A percentile compares a stretch with the other conserved stretches of the same genome.
These are phyloP conservation scores for Phalacrocorax carbo DNA, from an alignment of 2,113 vertebrate species.

Conservation along the genomic window DNA sequence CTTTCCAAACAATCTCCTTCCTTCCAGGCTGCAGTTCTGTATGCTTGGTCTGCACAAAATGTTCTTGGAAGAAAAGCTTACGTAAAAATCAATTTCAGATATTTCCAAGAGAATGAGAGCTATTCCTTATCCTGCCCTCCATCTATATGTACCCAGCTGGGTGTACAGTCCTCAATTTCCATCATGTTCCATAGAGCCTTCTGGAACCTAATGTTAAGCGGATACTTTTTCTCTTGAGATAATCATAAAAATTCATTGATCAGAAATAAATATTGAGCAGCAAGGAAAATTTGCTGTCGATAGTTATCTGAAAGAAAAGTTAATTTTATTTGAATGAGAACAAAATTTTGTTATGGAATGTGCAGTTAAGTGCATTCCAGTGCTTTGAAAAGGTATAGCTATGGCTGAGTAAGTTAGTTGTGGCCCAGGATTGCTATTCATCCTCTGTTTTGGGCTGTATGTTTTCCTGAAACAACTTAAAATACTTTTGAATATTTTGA, in stretches of 20 bases:
- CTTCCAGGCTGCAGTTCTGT: not conserved
- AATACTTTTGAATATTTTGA: not conserved
- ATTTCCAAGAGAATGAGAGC: not conserved
- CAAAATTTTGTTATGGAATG: not conserved
- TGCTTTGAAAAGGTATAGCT: not conserved
- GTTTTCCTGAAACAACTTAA: not conserved
- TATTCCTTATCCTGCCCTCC: not conserved
- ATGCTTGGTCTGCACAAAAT: not conserved
- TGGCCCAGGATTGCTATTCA: not conserved
- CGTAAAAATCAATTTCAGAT: not conserved
- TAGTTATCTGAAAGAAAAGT: not conserved
- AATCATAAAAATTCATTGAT: not conserved
- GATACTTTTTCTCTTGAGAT: not conserved
- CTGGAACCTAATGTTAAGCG: not conserved
- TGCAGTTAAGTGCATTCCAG: not conserved
- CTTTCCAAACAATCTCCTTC: not conserved
- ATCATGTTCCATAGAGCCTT: not conserved
- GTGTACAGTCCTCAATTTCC: not conserved
- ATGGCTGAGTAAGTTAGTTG: not conserved
- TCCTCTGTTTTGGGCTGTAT: not conserved
- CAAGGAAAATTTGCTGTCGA: not conserved
- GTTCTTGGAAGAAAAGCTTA: not conserved
- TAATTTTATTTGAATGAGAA: not conserved
- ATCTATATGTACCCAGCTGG: not conserved
- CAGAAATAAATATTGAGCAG: not conserved